phyloP scores from a whole-genome alignment of 2,797 vertebrate species.

The Lutjanus campechanus region DNA sequence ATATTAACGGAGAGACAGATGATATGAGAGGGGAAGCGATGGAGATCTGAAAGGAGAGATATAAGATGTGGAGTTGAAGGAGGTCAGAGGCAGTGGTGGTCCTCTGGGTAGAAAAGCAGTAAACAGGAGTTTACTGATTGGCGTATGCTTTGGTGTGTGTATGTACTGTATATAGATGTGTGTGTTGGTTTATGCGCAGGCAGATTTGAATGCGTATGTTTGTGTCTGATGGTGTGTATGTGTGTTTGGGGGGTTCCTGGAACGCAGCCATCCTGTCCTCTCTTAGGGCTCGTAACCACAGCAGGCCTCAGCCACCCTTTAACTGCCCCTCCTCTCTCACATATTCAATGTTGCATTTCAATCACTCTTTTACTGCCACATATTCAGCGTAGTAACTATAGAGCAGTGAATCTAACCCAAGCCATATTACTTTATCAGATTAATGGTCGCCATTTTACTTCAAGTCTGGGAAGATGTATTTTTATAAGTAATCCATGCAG shows the following conservation, averaged over 20 bases:
- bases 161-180: slow-evolving; percentile 18
- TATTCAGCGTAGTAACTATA: slow-evolving; percentile 68
- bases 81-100: slow-evolving; percentile 33
- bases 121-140: slow-evolving; percentile 65
- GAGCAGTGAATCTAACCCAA: slow-evolving; percentile 66
- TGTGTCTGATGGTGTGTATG: slow-evolving; percentile 33
- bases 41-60: slow-evolving; percentile 15
- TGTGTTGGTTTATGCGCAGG: slow-evolving; percentile 52
- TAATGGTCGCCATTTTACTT: slow-evolving; percentile 56
- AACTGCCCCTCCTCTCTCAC: slow-evolving; percentile 54
- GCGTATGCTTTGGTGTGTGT: slow-evolving; percentile 19
- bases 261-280: slow-evolving; percentile 82
- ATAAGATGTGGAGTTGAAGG: slow-evolving; percentile 16
- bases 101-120: slow-evolving; percentile 55
- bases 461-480: slow-evolving; percentile 33
- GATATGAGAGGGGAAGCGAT: background rate
- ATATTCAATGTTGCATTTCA: slow-evolving; percentile 82
- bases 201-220: slow-evolving; percentile 53
- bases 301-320: slow-evolving; percentile 81
- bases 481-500: slow-evolving; percentile 31
- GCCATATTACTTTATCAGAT: slow-evolving; percentile 66
- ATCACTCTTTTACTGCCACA: slow-evolving; percentile 80
- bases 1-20: slow-evolving; percentile 9
- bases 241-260: slow-evolving; percentile 75
- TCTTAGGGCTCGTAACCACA: slow-evolving; percentile 85